Conservation (phyloP, 2,888 invertebrate genomes). For the Himalopsyche tibetana region DNA sequence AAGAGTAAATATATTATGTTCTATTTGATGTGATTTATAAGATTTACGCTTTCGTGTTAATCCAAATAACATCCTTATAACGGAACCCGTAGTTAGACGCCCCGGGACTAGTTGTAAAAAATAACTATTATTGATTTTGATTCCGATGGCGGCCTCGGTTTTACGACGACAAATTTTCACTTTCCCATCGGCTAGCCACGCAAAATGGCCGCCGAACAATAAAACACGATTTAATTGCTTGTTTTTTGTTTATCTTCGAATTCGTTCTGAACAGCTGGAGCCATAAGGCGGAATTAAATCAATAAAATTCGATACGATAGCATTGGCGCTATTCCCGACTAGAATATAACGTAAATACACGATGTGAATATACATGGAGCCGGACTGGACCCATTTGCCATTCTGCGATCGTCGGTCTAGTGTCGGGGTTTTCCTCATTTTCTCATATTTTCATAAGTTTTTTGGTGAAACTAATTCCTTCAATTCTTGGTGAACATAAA, state of each 20-base stretch:
- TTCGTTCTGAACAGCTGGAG: background rate
- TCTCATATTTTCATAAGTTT: too few species aligned
- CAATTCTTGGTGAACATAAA: too few species aligned
- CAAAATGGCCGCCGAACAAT: slow-evolving; percentile 13
- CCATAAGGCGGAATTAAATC: slow-evolving; percentile 22
- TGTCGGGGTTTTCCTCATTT: too few species aligned
- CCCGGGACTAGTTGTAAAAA: background rate
- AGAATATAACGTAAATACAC: background rate
- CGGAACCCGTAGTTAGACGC: background rate
- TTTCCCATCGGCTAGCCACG: background rate
- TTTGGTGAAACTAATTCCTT: too few species aligned
- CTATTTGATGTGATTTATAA: background rate
- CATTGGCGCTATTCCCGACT: background rate
- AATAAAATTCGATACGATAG: slow-evolving; percentile 4
- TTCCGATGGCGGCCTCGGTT: background rate
- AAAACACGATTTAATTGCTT: slow-evolving; percentile 26
- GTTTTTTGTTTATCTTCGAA: slow-evolving; percentile 22
- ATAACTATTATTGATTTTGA: background rate
- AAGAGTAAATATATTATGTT: background rate
- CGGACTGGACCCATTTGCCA: too few species aligned
- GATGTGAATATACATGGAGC: too few species aligned
- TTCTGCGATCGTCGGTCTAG: too few species aligned
- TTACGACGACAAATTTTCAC: slow-evolving; percentile 17
- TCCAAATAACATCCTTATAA: slow-evolving; percentile 1
- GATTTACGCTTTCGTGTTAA: background rate